These are phyloP conservation scores for Brachylomia viminalis DNA, from an alignment of 2,888 invertebrate species.

Conservation along the genomic window DNA sequence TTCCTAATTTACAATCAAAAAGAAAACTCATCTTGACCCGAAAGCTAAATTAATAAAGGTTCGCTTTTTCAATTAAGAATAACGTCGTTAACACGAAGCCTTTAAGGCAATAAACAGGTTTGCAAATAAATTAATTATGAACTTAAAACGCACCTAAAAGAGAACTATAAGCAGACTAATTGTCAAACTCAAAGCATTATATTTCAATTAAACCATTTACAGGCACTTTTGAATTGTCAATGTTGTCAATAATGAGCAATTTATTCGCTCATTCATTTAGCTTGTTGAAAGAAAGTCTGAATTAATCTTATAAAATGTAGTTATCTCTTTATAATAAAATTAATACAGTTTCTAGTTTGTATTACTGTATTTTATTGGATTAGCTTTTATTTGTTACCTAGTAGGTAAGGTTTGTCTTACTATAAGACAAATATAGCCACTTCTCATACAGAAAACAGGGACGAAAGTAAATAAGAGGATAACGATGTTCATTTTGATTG, in stretches of 20 bases:
- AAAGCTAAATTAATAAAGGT: constrained; percentile 47
- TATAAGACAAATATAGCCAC: too few species aligned
- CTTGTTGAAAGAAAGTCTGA: constrained; percentile 1
- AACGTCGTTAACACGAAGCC: constrained; percentile 49
- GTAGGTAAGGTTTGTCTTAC: background rate
- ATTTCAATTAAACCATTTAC: too few species aligned
- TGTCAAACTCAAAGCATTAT: too few species aligned
- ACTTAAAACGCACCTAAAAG: constrained; percentile 13
- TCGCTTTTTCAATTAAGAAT: constrained; percentile 51
- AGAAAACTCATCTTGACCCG: constrained; percentile 29
- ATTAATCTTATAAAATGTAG: constrained; percentile 17
- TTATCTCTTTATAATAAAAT: background rate
- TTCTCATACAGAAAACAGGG: background rate
- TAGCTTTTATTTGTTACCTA: background rate
- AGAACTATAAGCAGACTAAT: constrained; percentile 32
- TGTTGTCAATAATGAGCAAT: too few species aligned
- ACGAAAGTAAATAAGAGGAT: background rate
- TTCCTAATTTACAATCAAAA: constrained; percentile 40
- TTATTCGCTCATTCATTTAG: constrained; percentile 8
- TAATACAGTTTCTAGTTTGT: background rate
- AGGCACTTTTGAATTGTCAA: too few species aligned
- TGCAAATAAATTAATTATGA: constrained; percentile 45
- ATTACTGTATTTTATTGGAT: background rate
- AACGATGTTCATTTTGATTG: background rate
- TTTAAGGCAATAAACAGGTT: constrained; percentile 40